Conservation (phyloP, 2,888 invertebrate genomes). For the Drosophila antonietae region DNA sequence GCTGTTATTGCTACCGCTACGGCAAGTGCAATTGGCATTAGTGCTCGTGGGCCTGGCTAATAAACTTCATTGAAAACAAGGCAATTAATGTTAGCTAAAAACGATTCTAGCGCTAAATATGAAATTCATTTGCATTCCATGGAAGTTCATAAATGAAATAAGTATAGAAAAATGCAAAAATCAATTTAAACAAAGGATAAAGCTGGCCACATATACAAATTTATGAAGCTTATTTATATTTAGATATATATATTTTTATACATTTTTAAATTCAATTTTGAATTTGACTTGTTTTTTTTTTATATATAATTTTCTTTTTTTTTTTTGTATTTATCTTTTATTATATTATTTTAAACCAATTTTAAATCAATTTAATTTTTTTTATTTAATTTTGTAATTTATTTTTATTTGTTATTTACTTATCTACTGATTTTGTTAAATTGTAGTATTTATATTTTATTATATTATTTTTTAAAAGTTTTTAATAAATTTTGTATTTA, state of each 20-base stretch:
- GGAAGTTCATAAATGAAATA: background rate
- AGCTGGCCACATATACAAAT: background rate
- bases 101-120: background rate
- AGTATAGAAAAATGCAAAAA: background rate
- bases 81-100: background rate
- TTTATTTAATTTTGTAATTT: too few relatives aligned
- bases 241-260: background rate
- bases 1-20: background rate
- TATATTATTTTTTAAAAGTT: too few relatives aligned
- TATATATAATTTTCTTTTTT: too few relatives aligned
- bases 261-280: too few relatives aligned
- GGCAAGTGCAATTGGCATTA: conserved; percentile 4
- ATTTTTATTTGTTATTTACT: too few relatives aligned
- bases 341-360: too few relatives aligned
- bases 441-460: too few relatives aligned
- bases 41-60: background rate
- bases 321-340: too few relatives aligned
- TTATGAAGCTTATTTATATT: background rate
- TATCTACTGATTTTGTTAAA: too few relatives aligned
- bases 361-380: too few relatives aligned
- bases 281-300: too few relatives aligned
- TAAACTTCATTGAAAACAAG: conserved; percentile 7
- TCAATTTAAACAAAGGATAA: background rate
- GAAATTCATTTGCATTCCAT: background rate
- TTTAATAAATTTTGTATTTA: too few relatives aligned